A percentile compares a stretch with the other conserved stretches of the same genome.
These are phyloP conservation scores for Diabrotica undecimpunctata DNA, from an alignment of 1,140 invertebrate species.

Conservation along the genomic window DNA sequence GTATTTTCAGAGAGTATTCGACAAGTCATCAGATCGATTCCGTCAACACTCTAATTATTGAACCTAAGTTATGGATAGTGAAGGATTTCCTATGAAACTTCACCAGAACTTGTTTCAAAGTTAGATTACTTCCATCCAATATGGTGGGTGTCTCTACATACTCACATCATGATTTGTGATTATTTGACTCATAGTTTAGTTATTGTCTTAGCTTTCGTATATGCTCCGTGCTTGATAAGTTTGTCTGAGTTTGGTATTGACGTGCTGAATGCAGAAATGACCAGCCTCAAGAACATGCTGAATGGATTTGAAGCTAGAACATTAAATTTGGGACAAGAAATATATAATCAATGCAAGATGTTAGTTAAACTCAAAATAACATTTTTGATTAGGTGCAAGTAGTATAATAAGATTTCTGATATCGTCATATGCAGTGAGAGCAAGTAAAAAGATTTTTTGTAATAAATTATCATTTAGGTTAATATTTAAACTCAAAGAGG, in stretches of 20 bases:
- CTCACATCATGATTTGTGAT: constrained; percentile 22
- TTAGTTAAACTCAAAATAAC: too few relatives aligned
- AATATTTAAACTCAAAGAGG: too few relatives aligned
- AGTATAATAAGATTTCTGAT: too few relatives aligned
- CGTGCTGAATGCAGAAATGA: not conserved
- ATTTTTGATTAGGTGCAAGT: too few relatives aligned
- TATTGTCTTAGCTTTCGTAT: not conserved
- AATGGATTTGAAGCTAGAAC: not conserved
- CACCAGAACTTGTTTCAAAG: constrained; percentile 29
- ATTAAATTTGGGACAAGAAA: not conserved
- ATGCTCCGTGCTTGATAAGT: not conserved
- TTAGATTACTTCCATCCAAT: constrained; percentile 31
- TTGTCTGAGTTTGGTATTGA: not conserved
- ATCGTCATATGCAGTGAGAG: too few relatives aligned
- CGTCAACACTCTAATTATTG: constrained; percentile 4
- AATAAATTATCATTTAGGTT: too few relatives aligned
- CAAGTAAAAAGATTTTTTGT: too few relatives aligned
- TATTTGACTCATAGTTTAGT: constrained; percentile 19
- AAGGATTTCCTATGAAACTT: constrained; percentile 16
- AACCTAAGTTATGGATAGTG: constrained; percentile 9
- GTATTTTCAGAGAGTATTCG: too few relatives aligned
- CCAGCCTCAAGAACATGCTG: not conserved
- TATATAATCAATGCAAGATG: too few relatives aligned
- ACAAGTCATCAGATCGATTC: not conserved
- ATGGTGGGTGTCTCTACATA: constrained; percentile 3